Evolutionary conservation across 2,797 vertebrate genomes (phyloP), one percentile per base, ranked within the genome.

Genomic region (Spea hammondii): DNA sequence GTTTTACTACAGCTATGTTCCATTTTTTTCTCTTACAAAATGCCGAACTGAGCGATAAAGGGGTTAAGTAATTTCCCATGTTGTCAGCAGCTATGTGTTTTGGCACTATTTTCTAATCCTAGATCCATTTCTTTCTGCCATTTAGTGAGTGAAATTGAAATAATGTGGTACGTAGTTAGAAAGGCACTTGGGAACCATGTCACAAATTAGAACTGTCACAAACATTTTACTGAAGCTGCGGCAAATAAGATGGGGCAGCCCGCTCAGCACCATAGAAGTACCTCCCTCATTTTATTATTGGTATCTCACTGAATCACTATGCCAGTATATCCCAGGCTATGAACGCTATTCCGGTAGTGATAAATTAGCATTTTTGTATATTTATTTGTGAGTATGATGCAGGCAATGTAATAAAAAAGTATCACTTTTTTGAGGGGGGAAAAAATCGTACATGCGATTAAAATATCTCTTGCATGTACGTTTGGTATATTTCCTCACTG

Each of bases 121-220:
- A 0, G 11, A 14, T 44, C 50, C 74, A 66, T 76, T 60, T 79
- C 44, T 46, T 70, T 59, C 7, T 4, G 32, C 13, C 48, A 51
- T 10, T 13, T 73, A 76, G 55, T 48, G 44, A 64, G 67, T 68
- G 82, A 76, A 85, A 86, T 87, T 85, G 85, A 87, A 87, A 83
- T 81, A 75, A 82, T 49, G 4, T 84, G 54, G 76, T 75, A 74
- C 72, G 45, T 32, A 45, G 65, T 83, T 85, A 83, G 84, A 86
- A 87, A 88, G 84, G 53, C 83, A 78, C 44, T 73, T 65, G 49
- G 83, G 87, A 84, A 88, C 87, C 78, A 78, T 86, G 86, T 87
- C 89, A 90, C 91, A 89, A 88, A 92, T 91, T 88, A 89, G 80
- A 91, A 85, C 89, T 91, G 89, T 92, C 88, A 86, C 82, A 88